These are phyloP conservation scores for Dolichotis patagonum DNA, from an alignment of 2,113 vertebrate species.

Conservation along the genomic window DNA sequence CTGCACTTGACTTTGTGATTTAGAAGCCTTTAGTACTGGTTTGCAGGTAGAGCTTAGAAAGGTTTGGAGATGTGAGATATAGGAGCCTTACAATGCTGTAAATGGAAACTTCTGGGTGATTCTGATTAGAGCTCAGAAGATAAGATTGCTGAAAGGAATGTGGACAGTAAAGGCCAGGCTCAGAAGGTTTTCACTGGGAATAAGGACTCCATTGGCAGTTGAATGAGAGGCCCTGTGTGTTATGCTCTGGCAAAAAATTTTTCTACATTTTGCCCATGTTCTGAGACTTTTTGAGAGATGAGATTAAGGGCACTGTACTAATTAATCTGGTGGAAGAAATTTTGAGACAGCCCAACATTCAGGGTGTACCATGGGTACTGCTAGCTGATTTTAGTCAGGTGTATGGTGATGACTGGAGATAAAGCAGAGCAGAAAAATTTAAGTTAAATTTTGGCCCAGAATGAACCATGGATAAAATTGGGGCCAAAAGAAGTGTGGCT, in stretches of 20 bases:
- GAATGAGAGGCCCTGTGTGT: not conserved
- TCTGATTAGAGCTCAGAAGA: not conserved
- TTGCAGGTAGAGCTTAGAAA: not conserved
- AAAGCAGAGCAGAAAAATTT: not conserved
- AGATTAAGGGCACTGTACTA: not conserved
- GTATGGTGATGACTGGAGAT: not conserved
- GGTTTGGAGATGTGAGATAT: not conserved
- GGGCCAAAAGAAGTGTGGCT: not conserved
- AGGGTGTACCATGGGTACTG: not conserved
- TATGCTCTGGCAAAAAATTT: not conserved
- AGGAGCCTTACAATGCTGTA: not conserved
- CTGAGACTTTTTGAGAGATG: not conserved
- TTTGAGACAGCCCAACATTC: not conserved
- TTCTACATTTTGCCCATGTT: not conserved
- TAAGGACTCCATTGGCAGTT: not conserved
- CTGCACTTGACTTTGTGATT: not conserved
- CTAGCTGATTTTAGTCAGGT: not conserved
- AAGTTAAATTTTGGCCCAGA: not conserved
- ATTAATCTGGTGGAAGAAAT: not conserved
- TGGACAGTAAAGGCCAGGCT: not conserved
- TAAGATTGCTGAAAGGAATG: not conserved
- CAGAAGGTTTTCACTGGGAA: not conserved
- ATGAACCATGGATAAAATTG: not conserved
- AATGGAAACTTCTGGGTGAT: not conserved
- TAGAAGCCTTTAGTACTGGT: not conserved